These are phyloP conservation scores for Cyphomyrus plagiostoma DNA, from an alignment of 2,113 vertebrate species.

Conservation along the genomic window DNA sequence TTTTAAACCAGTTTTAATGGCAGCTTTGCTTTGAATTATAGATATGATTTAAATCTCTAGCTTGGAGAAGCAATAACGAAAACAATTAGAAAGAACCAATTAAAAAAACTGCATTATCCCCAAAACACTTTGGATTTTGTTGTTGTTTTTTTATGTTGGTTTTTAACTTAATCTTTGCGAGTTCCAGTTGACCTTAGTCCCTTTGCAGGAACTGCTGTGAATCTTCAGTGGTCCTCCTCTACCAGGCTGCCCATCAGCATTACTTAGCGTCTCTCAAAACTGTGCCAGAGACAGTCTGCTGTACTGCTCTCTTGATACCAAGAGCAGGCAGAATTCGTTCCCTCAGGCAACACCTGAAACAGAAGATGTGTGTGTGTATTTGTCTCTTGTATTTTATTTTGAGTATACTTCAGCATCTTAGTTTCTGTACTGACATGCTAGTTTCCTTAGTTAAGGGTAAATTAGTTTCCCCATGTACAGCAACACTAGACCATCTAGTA, in stretches of 20 bases:
- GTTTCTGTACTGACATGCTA: not conserved
- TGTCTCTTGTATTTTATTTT: not conserved
- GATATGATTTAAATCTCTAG: not conserved
- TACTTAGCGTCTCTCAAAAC: not conserved
- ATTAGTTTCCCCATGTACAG: not conserved
- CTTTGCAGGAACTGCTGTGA: not conserved
- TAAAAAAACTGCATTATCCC: not conserved
- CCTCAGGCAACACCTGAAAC: not conserved
- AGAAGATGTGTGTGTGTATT: not conserved
- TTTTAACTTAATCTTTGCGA: not conserved
- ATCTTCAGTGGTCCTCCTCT: not conserved
- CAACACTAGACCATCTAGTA: not conserved
- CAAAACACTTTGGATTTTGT: not conserved
- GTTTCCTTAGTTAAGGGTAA: not conserved
- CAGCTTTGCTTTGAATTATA: not conserved
- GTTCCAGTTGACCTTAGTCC: not conserved
- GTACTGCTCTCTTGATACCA: not conserved
- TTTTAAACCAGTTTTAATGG: not conserved
- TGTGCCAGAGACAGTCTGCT: not conserved
- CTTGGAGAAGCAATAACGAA: not conserved
- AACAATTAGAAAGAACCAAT: not conserved
- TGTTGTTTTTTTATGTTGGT: not conserved
- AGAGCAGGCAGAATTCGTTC: not conserved
- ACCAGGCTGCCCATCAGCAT: not conserved
- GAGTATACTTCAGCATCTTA: not conserved